Evolutionary conservation across 2,888 invertebrate genomes (phyloP).

Genomic region (Dorcus hopei): DNA sequence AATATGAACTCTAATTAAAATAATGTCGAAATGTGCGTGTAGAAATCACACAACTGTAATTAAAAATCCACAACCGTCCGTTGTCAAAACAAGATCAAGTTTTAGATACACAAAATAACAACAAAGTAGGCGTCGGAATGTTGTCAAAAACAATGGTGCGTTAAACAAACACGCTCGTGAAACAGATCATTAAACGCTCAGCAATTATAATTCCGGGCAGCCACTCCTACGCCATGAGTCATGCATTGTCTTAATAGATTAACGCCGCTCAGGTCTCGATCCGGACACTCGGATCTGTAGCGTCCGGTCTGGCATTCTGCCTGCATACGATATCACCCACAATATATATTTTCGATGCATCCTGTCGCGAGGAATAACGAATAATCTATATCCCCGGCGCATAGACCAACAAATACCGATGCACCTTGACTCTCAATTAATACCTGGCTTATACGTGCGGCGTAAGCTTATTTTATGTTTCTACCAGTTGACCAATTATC

Average conservation of each 20-base stretch:
- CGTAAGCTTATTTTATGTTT: slow-evolving; percentile 43
- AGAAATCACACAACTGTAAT: too few species aligned
- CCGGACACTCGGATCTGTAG: slow-evolving; percentile 28
- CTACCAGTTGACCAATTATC: slow-evolving; percentile 35
- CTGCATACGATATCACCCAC: slow-evolving; percentile 39
- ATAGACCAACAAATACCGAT: slow-evolving; percentile 43
- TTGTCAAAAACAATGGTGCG: slow-evolving; percentile 1
- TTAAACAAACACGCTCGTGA: slow-evolving; percentile 14
- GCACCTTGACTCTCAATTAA: slow-evolving; percentile 42
- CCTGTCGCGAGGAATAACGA: slow-evolving; percentile 38
- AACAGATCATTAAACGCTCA: slow-evolving; percentile 25
- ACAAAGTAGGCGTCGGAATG: not conserved
- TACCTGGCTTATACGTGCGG: slow-evolving; percentile 36
- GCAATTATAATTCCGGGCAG: slow-evolving; percentile 27
- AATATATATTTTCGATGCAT: slow-evolving; percentile 33
- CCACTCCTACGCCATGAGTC: slow-evolving; percentile 23
- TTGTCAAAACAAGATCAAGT: not conserved
- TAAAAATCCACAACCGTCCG: too few species aligned
- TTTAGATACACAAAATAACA: not conserved
- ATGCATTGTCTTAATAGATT: slow-evolving; percentile 21
- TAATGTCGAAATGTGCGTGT: too few species aligned
- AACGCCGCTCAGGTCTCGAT: slow-evolving; percentile 24
- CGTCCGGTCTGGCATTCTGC: slow-evolving; percentile 38
- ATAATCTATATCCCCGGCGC: slow-evolving; percentile 44
- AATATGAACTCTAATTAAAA: too few species aligned